phyloP scores from a whole-genome alignment of 2,797 vertebrate genomes.

The Lepilemur ruficaudatus region DNA sequence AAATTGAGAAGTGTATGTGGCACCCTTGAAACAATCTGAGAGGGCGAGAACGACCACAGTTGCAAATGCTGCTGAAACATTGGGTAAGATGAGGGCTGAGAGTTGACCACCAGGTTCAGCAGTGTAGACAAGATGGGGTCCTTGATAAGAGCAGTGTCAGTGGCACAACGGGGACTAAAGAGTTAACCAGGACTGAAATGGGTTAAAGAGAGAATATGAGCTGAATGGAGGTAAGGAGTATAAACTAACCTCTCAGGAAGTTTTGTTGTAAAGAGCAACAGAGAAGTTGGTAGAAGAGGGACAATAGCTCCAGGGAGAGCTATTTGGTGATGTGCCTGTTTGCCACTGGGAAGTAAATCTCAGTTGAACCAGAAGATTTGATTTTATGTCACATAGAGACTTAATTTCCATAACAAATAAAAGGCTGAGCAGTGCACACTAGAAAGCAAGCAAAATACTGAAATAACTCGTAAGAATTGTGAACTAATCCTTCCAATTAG shows the following conservation, averaged over 20 bases:
- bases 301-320: background rate
- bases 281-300: background rate
- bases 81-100: background rate
- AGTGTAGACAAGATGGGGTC: background rate
- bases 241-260: background rate
- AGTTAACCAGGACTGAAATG: background rate
- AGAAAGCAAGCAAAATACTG: constrained; percentile 30
- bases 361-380: background rate
- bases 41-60: background rate
- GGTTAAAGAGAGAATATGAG: background rate
- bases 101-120: background rate
- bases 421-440: background rate
- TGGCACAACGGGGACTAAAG: background rate
- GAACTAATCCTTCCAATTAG: constrained; percentile 36
- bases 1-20: background rate
- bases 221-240: background rate
- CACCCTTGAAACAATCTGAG: background rate
- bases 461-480: constrained; percentile 32
- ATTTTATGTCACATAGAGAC: constrained; percentile 51
- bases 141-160: background rate
- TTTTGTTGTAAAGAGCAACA: background rate
- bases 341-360: constrained; percentile 21
- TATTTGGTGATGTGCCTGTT: background rate
- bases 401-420: constrained; percentile 37
- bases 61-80: background rate